phyloP scores from a whole-genome alignment of 2,113 vertebrate genomes.

The Cyanoliseus patagonus region DNA sequence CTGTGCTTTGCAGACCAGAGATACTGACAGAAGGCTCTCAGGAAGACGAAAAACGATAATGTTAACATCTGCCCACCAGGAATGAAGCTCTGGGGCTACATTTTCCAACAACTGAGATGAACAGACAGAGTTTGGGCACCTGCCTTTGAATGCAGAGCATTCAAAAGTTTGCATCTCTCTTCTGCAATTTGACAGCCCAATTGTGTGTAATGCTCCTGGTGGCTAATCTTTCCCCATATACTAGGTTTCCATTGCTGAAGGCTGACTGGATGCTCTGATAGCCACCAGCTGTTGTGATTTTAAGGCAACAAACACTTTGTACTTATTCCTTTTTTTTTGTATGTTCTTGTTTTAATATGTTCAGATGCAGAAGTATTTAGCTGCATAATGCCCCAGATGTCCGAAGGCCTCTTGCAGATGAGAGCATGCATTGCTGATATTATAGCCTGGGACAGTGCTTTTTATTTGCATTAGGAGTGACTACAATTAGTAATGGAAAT shows the following conservation, averaged over 20 bases:
- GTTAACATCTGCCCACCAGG: neutral
- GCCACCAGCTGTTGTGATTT: neutral
- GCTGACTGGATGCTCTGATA: neutral
- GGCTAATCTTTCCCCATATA: neutral
- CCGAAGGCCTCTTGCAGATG: neutral
- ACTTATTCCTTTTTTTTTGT: neutral
- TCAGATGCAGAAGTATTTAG: conserved; percentile 5
- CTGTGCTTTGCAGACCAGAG: neutral
- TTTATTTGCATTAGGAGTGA: neutral
- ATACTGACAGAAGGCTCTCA: neutral
- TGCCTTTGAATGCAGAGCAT: neutral
- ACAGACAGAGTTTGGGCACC: neutral
- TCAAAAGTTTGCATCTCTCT: neutral
- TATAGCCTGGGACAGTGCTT: neutral
- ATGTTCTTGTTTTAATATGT: neutral
- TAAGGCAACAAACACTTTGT: neutral
- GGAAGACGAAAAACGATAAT: rapidly evolving
- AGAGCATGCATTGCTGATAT: neutral
- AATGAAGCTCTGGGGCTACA: neutral
- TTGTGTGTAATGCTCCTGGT: neutral
- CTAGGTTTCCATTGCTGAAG: neutral
- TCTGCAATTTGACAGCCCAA: neutral
- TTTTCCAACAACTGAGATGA: neutral
- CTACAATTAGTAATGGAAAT: conserved; percentile 5
- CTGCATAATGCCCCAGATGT: conserved; percentile 10